Base-by-base conservation (phyloP, 2,113 vertebrate species). In the Corythornis madagascariensis region DNA sequence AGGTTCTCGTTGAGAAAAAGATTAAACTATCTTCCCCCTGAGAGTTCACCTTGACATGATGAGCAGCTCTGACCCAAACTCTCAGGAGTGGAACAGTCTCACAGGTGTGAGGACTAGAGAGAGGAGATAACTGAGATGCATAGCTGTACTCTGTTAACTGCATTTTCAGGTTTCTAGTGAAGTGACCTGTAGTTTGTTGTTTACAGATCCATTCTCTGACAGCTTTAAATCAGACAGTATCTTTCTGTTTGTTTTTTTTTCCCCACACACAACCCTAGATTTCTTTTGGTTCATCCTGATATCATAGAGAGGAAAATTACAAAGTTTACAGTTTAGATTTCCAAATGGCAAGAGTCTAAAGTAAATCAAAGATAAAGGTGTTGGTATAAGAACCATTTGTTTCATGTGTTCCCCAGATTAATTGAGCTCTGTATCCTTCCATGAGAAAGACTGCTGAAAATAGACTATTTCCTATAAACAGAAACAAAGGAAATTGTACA, bases 301-400 rank as follows among this genome's bases (percentile, higher is more conserved):
- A 16, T 11, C 21, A 7, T 1, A 22, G 55, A n/a, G 66, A 84
- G 50, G 50, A 59, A 56, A 17, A 40, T 72, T 45, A 50, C 29
- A 28, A 56, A 84, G 78, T 84, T 89, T 88, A 66, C 31, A 55
- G 69, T 29, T 45, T 42, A 16, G 50, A 5, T 84, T 87, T 89
- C 87, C 65, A 80, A 76, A 38, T 75, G 59, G 74, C 70, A 84
- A 85, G 71, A 64, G 26, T 64, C 59, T 86, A 35, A 89, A 93
- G n/a, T 75, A 90, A 91, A 91, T 86, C 31, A 48, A 73, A 72
- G 89, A 73, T 40, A 25, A 83, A 91, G 71, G 53, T 79, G 61
- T 72, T 86, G 83, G 65, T 90, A 0, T 65, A 69, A 93, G 83
- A 86, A 48, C 31, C 22, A 2, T 47, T 88, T 65, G n/a, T 81